phyloP scores from a whole-genome alignment of 2,888 invertebrate species.

The Galeopsomyia nigrocyanea region DNA sequence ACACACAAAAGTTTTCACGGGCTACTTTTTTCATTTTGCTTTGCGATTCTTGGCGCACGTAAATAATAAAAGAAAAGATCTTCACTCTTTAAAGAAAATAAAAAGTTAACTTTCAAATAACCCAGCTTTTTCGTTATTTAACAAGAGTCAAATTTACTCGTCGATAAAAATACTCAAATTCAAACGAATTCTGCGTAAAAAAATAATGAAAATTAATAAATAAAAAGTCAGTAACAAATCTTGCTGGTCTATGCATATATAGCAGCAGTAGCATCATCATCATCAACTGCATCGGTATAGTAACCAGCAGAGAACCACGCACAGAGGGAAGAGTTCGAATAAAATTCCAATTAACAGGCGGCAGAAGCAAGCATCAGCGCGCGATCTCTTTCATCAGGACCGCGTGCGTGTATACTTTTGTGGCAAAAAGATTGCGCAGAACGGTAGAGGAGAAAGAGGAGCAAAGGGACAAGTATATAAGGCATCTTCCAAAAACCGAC shows the following conservation, averaged over 20 bases:
- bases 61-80: too few relatives aligned
- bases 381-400: slow-evolving; percentile 4
- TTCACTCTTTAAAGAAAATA: too few relatives aligned
- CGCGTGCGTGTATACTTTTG: neutral
- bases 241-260: too few relatives aligned
- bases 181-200: too few relatives aligned
- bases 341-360: slow-evolving; percentile 26
- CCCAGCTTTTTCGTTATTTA: neutral
- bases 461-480: neutral
- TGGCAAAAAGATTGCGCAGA: neutral
- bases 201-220: too few relatives aligned
- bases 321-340: slow-evolving; percentile 17
- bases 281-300: too few relatives aligned
- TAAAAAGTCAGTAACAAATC: too few relatives aligned
- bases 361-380: neutral
- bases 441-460: neutral
- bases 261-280: too few relatives aligned
- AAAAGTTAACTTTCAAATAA: slow-evolving; percentile 36
- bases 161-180: too few relatives aligned
- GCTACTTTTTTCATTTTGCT: slow-evolving; percentile 36
- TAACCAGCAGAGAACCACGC: too few relatives aligned
- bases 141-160: too few relatives aligned
- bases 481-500: slow-evolving; percentile 5
- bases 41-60: neutral
- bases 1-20: too few relatives aligned